phyloP scores from a whole-genome alignment of 2,113 vertebrate species.

The Catharus fuscescens region DNA sequence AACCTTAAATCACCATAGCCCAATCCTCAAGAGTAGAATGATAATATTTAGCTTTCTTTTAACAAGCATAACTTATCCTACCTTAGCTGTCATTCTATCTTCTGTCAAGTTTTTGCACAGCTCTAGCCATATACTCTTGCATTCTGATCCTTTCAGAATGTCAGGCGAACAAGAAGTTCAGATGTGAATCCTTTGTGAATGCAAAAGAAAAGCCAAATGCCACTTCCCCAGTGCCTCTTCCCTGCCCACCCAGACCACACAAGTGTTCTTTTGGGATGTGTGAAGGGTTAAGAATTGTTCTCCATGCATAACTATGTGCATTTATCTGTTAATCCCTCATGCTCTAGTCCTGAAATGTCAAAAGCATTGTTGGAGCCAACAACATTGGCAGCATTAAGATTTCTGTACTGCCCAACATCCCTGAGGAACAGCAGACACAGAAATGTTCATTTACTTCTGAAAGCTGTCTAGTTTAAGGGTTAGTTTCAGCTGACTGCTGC shows the following conservation, averaged over 20 bases:
- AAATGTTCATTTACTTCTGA: slow-evolving; percentile 38
- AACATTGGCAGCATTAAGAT: slow-evolving; percentile 25
- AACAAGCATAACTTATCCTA: background rate
- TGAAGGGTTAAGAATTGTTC: slow-evolving; percentile 33
- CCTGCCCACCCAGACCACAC: background rate
- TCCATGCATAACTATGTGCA: background rate
- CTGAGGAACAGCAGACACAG: slow-evolving; percentile 42
- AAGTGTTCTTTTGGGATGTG: background rate
- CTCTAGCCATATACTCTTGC: background rate
- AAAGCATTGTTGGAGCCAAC: slow-evolving; percentile 47
- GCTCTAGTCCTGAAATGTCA: slow-evolving; percentile 47
- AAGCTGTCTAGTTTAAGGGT: background rate
- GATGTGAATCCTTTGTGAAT: background rate
- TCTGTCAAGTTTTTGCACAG: background rate
- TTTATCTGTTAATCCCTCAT: slow-evolving; percentile 53
- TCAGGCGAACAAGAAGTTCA: fast-evolving
- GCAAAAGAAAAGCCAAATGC: background rate
- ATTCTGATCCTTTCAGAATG: background rate
- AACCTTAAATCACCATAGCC: background rate
- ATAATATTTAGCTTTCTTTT: background rate
- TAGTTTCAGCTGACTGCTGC: background rate
- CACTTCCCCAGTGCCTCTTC: background rate
- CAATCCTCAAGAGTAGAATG: background rate
- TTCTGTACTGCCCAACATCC: slow-evolving; percentile 4
- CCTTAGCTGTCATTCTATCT: background rate